These are phyloP conservation scores for Eleginops maclovinus DNA, from an alignment of 2,113 vertebrate species.

Conservation along the genomic window DNA sequence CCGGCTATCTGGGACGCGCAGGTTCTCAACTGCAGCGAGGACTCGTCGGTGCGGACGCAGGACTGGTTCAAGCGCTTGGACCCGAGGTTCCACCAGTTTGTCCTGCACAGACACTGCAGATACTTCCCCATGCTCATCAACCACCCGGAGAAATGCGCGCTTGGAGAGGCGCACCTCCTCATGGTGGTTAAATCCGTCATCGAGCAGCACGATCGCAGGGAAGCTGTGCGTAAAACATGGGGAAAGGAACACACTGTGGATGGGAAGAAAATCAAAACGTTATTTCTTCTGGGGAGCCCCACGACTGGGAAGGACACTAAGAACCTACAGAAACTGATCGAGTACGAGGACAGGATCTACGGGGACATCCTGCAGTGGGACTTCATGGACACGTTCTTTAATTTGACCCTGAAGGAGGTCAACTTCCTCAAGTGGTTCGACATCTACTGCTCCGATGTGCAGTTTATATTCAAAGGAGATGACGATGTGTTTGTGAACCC, in stretches of 20 bases:
- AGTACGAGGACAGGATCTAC: slow-evolving; percentile 84
- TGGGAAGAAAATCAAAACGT: slow-evolving; percentile 79
- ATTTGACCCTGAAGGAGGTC: slow-evolving; percentile 87
- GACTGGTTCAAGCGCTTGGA: slow-evolving; percentile 82
- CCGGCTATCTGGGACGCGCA: slow-evolving; percentile 77
- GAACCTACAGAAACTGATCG: slow-evolving; percentile 85
- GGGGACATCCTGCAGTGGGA: slow-evolving; percentile 89
- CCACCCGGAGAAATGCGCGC: slow-evolving; percentile 85
- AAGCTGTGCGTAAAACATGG: slow-evolving; percentile 85
- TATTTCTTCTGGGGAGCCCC: slow-evolving; percentile 85
- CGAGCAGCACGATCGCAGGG: slow-evolving; percentile 85
- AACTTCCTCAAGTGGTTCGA: slow-evolving; percentile 88
- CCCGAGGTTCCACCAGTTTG: slow-evolving; percentile 84
- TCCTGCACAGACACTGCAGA: slow-evolving; percentile 84
- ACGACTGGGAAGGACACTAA: slow-evolving; percentile 79
- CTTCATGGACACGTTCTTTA: slow-evolving; percentile 89
- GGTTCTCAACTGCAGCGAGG: slow-evolving; percentile 78
- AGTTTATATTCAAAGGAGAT: slow-evolving; percentile 88
- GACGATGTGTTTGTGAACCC: slow-evolving; percentile 90
- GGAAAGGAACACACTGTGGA: slow-evolving; percentile 71
- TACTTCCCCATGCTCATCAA: slow-evolving; percentile 87
- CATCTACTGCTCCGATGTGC: slow-evolving; percentile 79
- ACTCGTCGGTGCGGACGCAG: slow-evolving; percentile 66
- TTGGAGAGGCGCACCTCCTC: slow-evolving; percentile 79
- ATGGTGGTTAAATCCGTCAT: slow-evolving; percentile 86